Percentiles rank a stretch among this genome's conserved stretches.
Evolutionary conservation across 92 coral and sea anemone genomes (phyloP).

Genomic region (Desmophyllum pertusum): DNA sequence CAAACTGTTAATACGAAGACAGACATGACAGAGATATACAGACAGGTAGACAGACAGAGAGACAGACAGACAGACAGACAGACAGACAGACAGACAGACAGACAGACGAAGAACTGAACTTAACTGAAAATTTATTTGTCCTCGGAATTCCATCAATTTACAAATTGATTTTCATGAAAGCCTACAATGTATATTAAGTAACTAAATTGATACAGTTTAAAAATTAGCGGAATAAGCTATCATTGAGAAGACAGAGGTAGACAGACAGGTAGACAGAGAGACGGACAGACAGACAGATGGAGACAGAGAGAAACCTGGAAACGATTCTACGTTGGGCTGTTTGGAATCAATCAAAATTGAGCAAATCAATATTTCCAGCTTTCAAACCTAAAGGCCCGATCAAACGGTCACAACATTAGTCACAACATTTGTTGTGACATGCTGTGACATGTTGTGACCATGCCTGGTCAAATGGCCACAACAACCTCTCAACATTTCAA

Average conservation of each 20-base stretch:
- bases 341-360: background rate
- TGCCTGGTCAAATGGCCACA: no score
- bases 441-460: no score
- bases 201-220: no score
- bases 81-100: background rate
- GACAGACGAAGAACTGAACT: background rate
- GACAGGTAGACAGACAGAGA: background rate
- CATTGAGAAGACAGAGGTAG: background rate
- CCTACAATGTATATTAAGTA: no score
- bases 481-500: no score
- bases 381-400: no score
- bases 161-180: no score
- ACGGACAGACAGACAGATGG: background rate
- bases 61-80: background rate
- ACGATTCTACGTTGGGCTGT: background rate
- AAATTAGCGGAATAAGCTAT: no score
- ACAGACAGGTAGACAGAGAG: background rate
- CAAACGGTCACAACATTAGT: no score
- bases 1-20: constrained; percentile 18
- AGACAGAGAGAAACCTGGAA: background rate
- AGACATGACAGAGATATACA: background rate
- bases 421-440: no score
- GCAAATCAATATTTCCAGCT: background rate
- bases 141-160: no score
- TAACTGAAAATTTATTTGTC: no score